Base-by-base conservation (phyloP, 2,888 invertebrate genomes). In the Synergus umbraculus region DNA sequence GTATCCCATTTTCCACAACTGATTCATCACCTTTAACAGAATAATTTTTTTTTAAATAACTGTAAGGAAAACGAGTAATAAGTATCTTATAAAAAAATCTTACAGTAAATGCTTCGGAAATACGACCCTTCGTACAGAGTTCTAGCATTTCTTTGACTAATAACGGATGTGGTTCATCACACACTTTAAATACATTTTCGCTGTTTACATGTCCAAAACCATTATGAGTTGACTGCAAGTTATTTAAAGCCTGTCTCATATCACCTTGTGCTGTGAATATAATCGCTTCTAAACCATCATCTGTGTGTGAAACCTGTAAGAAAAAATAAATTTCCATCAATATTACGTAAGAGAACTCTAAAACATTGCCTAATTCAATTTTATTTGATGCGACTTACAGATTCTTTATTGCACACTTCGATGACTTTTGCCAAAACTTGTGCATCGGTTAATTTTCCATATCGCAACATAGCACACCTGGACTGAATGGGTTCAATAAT, bases 401-500 rank as follows among this genome's bases (percentile, higher is more conserved):
- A 93, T 92, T 97, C 97, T 84, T 94, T 93, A 80, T 95, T 93
- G 88, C 96, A 96, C 43, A 98, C 95, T 88, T 96, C 95, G 76
- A 96, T 93, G 1, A 97, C 89, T 89, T 97, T 97, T 0, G 96
- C 96, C 76, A 99, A 93, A 84, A 99, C 94, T 93, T 99, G 97
- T 0, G 97, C 96, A 92, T 99, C 99, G 0, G 96, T 95, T 15
- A 99, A 94, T 88, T 96, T 96, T 1, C 97, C 96, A 92, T 98
- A 99, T 4, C 99, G 94, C 77, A 99, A 93, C 93, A 99, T 97
- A 0, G 99, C 99, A 93, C 99, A 99, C 46, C 99, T 95, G 0
- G 99, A 99, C 92, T 99, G 99, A 86, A 99, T 99, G 0, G 99
- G 98, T 92, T 99, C 99, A 84, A 99, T 99, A 80, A 99, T 98